These are phyloP conservation scores for Rousettus leschenaultii DNA, from an alignment of 2,113 vertebrate genomes.

Conservation along the genomic window DNA sequence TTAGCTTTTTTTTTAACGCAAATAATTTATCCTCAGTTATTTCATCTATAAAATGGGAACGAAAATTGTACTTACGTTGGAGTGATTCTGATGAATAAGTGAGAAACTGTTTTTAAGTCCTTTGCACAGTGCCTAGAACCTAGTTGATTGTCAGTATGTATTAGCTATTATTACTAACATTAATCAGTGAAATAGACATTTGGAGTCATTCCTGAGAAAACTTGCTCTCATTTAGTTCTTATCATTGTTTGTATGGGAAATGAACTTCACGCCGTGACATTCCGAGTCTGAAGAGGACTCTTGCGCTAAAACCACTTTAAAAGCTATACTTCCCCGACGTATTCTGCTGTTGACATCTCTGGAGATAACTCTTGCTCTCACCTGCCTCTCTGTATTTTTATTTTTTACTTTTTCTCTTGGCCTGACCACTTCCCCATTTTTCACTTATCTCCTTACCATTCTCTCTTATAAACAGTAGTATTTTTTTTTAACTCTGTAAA, in stretches of 20 bases:
- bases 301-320: neutral
- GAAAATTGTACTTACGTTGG: neutral
- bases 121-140: neutral
- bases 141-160: neutral
- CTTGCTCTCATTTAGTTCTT: neutral
- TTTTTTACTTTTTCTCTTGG: neutral
- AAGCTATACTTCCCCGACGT: neutral
- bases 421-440: neutral
- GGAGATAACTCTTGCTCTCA: neutral
- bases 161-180: neutral
- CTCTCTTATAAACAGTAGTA: neutral
- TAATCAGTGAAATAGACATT: neutral
- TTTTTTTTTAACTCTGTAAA: conserved; percentile 22
- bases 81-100: neutral
- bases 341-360: neutral
- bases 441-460: neutral
- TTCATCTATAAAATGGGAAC: neutral
- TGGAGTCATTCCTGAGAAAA: neutral
- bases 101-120: neutral
- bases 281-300: neutral
- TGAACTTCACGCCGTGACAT: neutral
- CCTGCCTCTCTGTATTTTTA: neutral
- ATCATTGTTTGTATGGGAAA: neutral
- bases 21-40: neutral
- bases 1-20: neutral